Evolutionary conservation across 2,113 vertebrate genomes (phyloP), one percentile per base, ranked within the genome.

Genomic region (Cynocephalus volans): DNA sequence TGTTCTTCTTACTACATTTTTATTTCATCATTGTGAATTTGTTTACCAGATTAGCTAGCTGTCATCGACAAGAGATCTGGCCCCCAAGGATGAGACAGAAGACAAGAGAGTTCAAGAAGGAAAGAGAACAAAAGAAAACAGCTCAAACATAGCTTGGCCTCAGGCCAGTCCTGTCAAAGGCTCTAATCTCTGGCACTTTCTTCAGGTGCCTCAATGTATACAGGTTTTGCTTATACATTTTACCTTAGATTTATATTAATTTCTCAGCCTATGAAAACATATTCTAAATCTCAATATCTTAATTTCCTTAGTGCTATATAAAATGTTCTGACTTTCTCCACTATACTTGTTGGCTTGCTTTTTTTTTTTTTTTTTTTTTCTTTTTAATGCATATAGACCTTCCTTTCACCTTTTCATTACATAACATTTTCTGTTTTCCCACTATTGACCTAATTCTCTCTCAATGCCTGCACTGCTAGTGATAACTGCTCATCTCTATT

Each of bases 361-460:
- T 73, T 5, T 70, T 88, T 89, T 93, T 41, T 24, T 77, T 76
- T 31, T 58, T 73, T 5, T 70, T 88, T 89, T 93, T 41, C 31
- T 77, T 76, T 88, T 90, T 41, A 60, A 91, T 33, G 93, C 36
- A n/a, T 56, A 15, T 69, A 95, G 31, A 48, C 10, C n/a, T 92
- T 95, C 18, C 33, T 85, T 97, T 96, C 33, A 93, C 33, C 6
- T 90, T 97, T 95, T 83, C 48, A 95, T 90, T 83, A 54, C 18
- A 79, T 36, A 84, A 24, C 13, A 90, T 58, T 90, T 83, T 94
- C 23, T 87, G 2, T 41, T 69, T 11, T 50, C 8, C 28, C 15
- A 8, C 2, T 2, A 31, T 64, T 79, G 76, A 95, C 81, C 75
- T 92, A 23, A 95, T 62, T 67, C 58, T 75, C 9, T 90, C 33